A percentile compares a stretch with the other conserved stretches of the same genome.
Evolutionary conservation across 1,140 invertebrate species (phyloP).

Genomic region (Drosophila sp.): DNA sequence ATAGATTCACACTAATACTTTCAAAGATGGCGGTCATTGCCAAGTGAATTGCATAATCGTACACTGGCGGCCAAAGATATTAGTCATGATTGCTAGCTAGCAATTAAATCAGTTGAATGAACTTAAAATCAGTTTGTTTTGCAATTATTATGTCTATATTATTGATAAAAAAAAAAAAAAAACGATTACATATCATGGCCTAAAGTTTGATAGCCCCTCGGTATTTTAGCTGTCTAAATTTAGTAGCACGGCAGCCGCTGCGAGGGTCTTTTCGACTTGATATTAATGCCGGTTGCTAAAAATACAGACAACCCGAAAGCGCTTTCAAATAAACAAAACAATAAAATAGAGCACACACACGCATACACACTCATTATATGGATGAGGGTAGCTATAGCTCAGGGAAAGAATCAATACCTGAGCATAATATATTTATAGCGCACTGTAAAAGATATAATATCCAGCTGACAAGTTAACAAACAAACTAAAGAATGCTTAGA

Average conservation of each 20-base stretch:
- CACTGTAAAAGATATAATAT: slow-evolving; percentile 17
- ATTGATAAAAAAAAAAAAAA: too few relatives aligned
- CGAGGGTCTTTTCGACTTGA: slow-evolving; percentile 43
- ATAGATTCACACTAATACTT: neutral
- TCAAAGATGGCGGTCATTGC: slow-evolving; percentile 61
- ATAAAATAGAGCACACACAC: slow-evolving; percentile 12
- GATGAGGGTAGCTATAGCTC: slow-evolving; percentile 1
- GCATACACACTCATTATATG: slow-evolving; percentile 10
- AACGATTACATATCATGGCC: slow-evolving; percentile 49
- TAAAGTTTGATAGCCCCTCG: slow-evolving; percentile 57
- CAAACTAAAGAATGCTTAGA: slow-evolving; percentile 1
- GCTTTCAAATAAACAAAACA: slow-evolving; percentile 61
- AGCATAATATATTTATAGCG: slow-evolving; percentile 34
- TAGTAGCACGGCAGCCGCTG: slow-evolving; percentile 49
- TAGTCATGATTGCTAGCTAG: slow-evolving; percentile 26
- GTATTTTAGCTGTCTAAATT: slow-evolving; percentile 55
- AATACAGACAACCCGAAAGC: slow-evolving; percentile 54
- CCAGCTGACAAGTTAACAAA: slow-evolving; percentile 48
- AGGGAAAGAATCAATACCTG: slow-evolving; percentile 39
- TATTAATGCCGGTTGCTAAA: slow-evolving; percentile 77
- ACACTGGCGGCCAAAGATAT: slow-evolving; percentile 29
- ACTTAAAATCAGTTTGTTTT: neutral
- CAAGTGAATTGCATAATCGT: slow-evolving; percentile 66
- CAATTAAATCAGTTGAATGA: slow-evolving; percentile 42
- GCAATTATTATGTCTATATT: slow-evolving; percentile 13